These are phyloP conservation scores for Phaonia tiefii DNA, from an alignment of 2,888 invertebrate species.

Conservation along the genomic window DNA sequence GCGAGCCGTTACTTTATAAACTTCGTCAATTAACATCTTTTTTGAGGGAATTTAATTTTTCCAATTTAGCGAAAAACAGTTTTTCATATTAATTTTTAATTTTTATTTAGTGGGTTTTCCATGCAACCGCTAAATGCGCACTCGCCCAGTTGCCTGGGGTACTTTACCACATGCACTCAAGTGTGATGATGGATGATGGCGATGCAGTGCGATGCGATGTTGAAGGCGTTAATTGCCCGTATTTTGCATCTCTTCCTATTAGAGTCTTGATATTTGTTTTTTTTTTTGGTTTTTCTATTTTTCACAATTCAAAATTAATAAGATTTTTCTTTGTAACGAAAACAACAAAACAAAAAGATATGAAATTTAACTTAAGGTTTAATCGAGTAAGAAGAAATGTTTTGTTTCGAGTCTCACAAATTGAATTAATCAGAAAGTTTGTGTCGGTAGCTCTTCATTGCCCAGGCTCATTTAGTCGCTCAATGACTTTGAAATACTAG, in stretches of 20 bases:
- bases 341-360: too few relatives aligned
- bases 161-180: conserved; percentile 14
- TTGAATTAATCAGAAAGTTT: conserved; percentile 54
- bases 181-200: conserved; percentile 6
- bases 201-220: not conserved
- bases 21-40: conserved; percentile 49
- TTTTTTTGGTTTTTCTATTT: conserved; percentile 14
- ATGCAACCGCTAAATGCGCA: not conserved
- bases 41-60: conserved; percentile 2
- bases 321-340: not conserved
- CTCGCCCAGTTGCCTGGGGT: not conserved
- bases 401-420: conserved; percentile 53
- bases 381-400: not conserved
- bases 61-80: conserved; percentile 29
- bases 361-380: too few relatives aligned
- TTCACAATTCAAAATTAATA: conserved; percentile 14
- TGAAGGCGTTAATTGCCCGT: conserved; percentile 61
- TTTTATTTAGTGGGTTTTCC: not conserved
- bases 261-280: conserved; percentile 27
- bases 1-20: conserved; percentile 16
- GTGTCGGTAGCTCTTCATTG: not conserved
- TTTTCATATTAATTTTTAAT: conserved; percentile 10
- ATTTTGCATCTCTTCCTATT: conserved; percentile 64
- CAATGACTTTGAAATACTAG: conserved; percentile 7
- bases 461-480: not conserved